Evolutionary conservation across 2,113 vertebrate species (phyloP).

Genomic region (Trachemys scripta): DNA sequence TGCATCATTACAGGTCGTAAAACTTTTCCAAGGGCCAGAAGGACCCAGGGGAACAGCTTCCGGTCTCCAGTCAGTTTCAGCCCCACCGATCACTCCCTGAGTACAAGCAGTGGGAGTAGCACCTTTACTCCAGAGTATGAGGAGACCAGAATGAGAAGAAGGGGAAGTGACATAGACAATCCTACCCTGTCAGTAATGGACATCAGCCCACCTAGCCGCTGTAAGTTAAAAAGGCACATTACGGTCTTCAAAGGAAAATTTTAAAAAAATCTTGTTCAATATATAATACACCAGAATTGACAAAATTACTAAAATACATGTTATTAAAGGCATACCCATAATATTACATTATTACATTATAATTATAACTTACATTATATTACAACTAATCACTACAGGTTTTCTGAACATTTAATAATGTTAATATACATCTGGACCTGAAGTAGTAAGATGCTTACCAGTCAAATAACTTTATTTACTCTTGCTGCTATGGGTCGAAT

Average conservation of each 20-base stretch:
- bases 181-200: slow-evolving; percentile 96
- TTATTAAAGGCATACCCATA: not conserved
- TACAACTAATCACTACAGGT: not conserved
- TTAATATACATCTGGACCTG: not conserved
- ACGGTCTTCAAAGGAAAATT: not conserved
- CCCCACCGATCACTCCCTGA: slow-evolving; percentile 94
- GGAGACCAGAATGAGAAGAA: slow-evolving; percentile 87
- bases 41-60: slow-evolving; percentile 93
- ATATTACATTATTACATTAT: not conserved
- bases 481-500: not conserved
- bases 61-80: slow-evolving; percentile 96
- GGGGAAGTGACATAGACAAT: slow-evolving; percentile 96
- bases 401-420: not conserved
- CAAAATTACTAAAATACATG: accelerated
- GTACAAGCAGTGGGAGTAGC: slow-evolving; percentile 97
- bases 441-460: not conserved
- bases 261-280: not conserved
- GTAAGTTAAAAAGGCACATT: slow-evolving; percentile 80
- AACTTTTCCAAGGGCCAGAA: slow-evolving; percentile 95
- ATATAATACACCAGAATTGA: not conserved
- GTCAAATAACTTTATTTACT: not conserved
- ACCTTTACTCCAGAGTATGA: slow-evolving; percentile 93
- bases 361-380: not conserved
- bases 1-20: slow-evolving; percentile 88
- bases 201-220: slow-evolving; percentile 97